These are phyloP conservation scores for Desoria tigrina DNA, from an alignment of 2,888 invertebrate species.

Conservation along the genomic window DNA sequence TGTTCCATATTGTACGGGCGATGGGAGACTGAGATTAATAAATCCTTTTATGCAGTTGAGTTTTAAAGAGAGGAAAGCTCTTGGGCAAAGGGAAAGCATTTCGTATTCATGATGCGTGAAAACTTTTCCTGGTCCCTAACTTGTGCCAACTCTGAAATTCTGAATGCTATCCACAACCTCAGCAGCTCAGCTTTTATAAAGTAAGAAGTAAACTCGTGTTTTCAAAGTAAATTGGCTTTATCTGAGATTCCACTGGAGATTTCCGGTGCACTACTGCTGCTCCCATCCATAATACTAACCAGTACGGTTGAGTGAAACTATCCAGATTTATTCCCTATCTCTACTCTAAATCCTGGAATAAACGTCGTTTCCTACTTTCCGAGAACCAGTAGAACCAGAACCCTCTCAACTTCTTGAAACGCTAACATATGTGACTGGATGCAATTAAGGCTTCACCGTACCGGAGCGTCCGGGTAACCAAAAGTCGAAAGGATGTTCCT, in stretches of 20 bases:
- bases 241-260: background rate
- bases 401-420: too few relatives aligned
- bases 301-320: background rate
- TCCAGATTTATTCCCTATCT: background rate
- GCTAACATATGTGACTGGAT: too few relatives aligned
- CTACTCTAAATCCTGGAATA: conserved; percentile 10
- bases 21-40: too few relatives aligned
- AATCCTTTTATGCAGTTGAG: too few relatives aligned
- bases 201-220: conserved; percentile 9
- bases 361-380: background rate
- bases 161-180: background rate
- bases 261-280: background rate
- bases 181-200: background rate
- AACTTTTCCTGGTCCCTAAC: conserved; percentile 34
- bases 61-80: too few relatives aligned
- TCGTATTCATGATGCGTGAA: conserved; percentile 47
- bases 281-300: too few relatives aligned
- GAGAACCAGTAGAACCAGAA: too few relatives aligned
- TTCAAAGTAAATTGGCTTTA: background rate
- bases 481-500: too few relatives aligned
- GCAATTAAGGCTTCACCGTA: too few relatives aligned
- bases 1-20: too few relatives aligned
- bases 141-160: background rate
- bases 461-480: too few relatives aligned
- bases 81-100: conserved; percentile 21